Base-by-base conservation (phyloP, 2,113 vertebrate species). In the Vidua macroura region DNA sequence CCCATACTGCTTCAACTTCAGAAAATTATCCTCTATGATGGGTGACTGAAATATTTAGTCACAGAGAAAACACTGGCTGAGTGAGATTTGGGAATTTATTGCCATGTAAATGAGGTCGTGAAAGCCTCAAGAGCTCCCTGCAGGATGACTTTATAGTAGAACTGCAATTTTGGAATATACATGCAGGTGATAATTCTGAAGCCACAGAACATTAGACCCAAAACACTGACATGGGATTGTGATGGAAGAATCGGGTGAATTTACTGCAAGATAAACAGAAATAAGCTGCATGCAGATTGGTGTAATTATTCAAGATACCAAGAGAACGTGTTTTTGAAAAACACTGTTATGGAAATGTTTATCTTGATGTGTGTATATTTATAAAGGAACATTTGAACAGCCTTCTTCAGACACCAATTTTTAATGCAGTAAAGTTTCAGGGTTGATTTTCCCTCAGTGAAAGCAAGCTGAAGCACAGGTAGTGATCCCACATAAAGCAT, bases 31-130 rank as follows among this genome's bases (percentile, higher is more conserved):
- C 83, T 44, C 22, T 46, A 11, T 31, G 37, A 49, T 39, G 67
- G 48, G 39, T 74, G 94, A 90, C 64, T 92, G 66, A 89, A 84
- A 90, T 86, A 87, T 72, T 91, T 82, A 90, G 37, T 83, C 85
- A 73, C 74, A 89, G 69, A 56, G 46, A 76, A 91, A 94, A 75
- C 27, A 72, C 22, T 13, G 46, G 13, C 62, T 85, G 78, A 85
- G 93, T 93, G 82, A 95, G 87, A 93, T 87, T 3, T 91, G 84
- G 78, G 82, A 72, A 91, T 83, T 83, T 68, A 93, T 31, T 4
- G 22, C 84, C 76, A 58, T 31, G 25, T 58, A 94, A 94, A 95
- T 53, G 87, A 91, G 90, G 70, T 53, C 85, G 73, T 58, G 82
- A 91, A 91, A 94, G 82, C 67, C 85, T 73, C 85, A 73, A 90